Base-by-base conservation (phyloP, 1,140 invertebrate species). In the Calliopsis andreniformis region DNA sequence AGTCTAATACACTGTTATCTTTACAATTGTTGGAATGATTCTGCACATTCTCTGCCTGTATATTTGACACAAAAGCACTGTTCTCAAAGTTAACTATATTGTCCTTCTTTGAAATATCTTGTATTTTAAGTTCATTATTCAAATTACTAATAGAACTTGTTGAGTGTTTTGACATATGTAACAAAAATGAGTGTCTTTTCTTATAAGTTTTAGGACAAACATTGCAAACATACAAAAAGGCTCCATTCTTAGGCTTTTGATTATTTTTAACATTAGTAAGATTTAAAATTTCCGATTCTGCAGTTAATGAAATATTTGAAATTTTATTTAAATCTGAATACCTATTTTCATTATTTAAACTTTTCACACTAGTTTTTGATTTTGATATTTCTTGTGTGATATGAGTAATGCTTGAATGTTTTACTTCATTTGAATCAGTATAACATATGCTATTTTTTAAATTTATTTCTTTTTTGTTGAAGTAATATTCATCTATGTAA, bases 201-300 rank as follows among this genome's bases (percentile, higher is more conserved):
- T 5, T 53, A 53, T 53, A 72, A 7, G 7, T 14, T 30, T 43
- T 72, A 2, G 8, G 18, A 14, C 69, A 72, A 42, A 53, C 6
- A 7, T 30, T 12, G 16, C 69, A 72, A 30, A 4, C 3, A 28
- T 30, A 32, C 6, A 14, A 12, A 58, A 5, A 32, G 0, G 0
- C 2, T 32, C 0, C 18, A 23, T 69, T 51, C 32, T 51, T 45
- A 16, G 14, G n/a, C 7, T 3, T 56, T 30, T 3, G 16, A n/a
- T 53, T n/a, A 28, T 7, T 25, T 25, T 18, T 14, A 28, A 14
- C 0, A 18, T 39, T 25, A 10, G 10, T 10, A 28, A 1, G 3
- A 58, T 43, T 43, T 8, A 25, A 8, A 25, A 25, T 0, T 12
- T 53, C 0, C 14, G 30, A 55, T 0, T n/a, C 6, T 16, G 28